Evolutionary conservation across 2,888 invertebrate species (phyloP), one percentile per base, ranked within the genome.

Genomic region (Apocheima hispidaria): DNA sequence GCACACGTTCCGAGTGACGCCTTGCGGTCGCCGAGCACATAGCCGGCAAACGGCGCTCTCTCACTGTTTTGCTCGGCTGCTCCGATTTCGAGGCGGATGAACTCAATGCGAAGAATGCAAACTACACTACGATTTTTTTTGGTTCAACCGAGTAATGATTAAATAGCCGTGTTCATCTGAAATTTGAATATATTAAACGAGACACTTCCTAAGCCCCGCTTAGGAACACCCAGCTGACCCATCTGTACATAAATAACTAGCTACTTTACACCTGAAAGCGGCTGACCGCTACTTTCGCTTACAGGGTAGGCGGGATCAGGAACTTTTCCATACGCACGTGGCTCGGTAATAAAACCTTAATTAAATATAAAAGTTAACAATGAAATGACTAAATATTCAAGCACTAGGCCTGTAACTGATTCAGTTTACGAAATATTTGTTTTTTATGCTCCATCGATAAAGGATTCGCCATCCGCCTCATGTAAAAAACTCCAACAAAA

Each of bases 161-260:
- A n/a, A 38, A 23, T 50, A 6, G 16, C 20, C 18, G 10, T 16
- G n/a, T n/a, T 49, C 26, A 51, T 26, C 14, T 51, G 2, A 51
- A 51, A 18, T 20, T 26, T 26, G 30, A 40, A 51, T 51, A 30
- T 40, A 40, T 40, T 40, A 40, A 26, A 20, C 40, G 38, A 20
- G 7, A 26, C 51, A 40, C 26, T 51, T 28, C 40, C 41, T 40
- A 51, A 51, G 20, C 51, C 40, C 14, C 40, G 20, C 26, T 51
- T 54, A 35, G 54, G 14, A 44, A 38, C 51, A 58, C 44, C 43
- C n/a, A 38, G 16, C 51, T 41, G 28, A 44, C 50, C 58, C 56
- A 33, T 41, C 14, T 33, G 40, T 56, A 40, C 56, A 56, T 56
- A 49, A 49, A 23, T 56, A 48, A 56, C 49, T 18, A 51, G 38